These are phyloP conservation scores for Diaprepes abbreviatus DNA, from an alignment of 2,888 invertebrate species.

Conservation along the genomic window DNA sequence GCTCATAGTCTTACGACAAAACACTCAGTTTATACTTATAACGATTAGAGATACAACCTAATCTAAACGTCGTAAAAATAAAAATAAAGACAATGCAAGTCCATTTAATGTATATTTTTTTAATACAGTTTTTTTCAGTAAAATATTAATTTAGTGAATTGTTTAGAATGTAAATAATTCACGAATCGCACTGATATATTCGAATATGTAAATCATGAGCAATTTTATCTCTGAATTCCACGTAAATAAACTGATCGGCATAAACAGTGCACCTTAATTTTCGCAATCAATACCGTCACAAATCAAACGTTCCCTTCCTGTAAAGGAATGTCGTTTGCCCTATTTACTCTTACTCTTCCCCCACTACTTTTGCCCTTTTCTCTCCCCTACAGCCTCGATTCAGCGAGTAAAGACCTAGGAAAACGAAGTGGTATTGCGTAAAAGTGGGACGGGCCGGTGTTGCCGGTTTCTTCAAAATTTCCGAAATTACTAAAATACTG, in stretches of 20 bases:
- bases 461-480: constrained; percentile 14
- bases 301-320: constrained; percentile 9
- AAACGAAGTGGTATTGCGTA: constrained; percentile 42
- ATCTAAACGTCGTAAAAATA: too few relatives aligned
- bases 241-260: neutral
- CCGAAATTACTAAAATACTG: too few relatives aligned
- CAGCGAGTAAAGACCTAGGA: constrained; percentile 36
- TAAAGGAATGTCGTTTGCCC: constrained; percentile 16
- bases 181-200: too few relatives aligned
- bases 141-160: too few relatives aligned
- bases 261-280: constrained; percentile 5
- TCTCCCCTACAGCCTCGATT: constrained; percentile 30
- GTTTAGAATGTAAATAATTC: too few relatives aligned
- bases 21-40: too few relatives aligned
- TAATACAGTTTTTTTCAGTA: too few relatives aligned
- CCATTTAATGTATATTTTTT: too few relatives aligned
- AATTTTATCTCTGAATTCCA: neutral
- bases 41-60: too few relatives aligned
- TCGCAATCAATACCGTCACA: constrained; percentile 21
- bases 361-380: neutral
- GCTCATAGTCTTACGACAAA: too few relatives aligned
- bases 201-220: too few relatives aligned
- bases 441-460: constrained; percentile 37
- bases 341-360: constrained; percentile 11
- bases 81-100: too few relatives aligned